Evolutionary conservation across 2,797 vertebrate genomes (phyloP).

Genomic region (Ctenopoma multispine): DNA sequence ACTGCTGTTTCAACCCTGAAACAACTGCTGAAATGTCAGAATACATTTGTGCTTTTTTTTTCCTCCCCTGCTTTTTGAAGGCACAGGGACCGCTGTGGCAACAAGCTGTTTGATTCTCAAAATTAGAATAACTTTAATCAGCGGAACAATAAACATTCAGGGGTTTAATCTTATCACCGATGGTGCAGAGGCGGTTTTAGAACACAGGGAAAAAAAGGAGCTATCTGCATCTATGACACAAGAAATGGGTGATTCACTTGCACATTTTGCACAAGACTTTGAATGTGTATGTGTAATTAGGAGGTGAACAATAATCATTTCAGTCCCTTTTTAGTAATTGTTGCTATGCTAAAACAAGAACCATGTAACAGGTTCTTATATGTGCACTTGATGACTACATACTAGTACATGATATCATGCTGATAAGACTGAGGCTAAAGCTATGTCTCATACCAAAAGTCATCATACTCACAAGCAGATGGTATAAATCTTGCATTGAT

Average conservation of each 20-base stretch:
- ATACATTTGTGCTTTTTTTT: slow-evolving; percentile 49
- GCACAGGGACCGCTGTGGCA: slow-evolving; percentile 28
- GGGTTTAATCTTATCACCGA: slow-evolving; percentile 9
- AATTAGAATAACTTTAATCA: slow-evolving; percentile 53
- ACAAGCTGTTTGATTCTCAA: slow-evolving; percentile 57
- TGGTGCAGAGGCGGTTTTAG: slow-evolving; percentile 1
- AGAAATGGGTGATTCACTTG: background rate
- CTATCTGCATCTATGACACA: background rate
- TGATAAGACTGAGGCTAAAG: background rate
- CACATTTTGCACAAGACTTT: background rate
- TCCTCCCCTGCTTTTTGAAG: background rate
- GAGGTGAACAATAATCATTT: background rate
- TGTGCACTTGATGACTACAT: background rate
- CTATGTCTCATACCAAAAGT: background rate
- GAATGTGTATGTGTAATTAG: background rate
- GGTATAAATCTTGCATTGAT: too few species aligned
- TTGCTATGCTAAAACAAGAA: too few species aligned
- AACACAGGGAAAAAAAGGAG: background rate
- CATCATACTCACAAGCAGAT: too few species aligned
- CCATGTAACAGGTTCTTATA: background rate
- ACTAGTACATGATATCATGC: too few species aligned
- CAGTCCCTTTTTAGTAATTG: too few species aligned
- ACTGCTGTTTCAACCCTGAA: slow-evolving; percentile 55
- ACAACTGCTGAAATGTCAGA: slow-evolving; percentile 68
- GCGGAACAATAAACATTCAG: slow-evolving; percentile 27